Conservation (phyloP, 2,113 vertebrate species). For the Ariopsis seemanni region DNA sequence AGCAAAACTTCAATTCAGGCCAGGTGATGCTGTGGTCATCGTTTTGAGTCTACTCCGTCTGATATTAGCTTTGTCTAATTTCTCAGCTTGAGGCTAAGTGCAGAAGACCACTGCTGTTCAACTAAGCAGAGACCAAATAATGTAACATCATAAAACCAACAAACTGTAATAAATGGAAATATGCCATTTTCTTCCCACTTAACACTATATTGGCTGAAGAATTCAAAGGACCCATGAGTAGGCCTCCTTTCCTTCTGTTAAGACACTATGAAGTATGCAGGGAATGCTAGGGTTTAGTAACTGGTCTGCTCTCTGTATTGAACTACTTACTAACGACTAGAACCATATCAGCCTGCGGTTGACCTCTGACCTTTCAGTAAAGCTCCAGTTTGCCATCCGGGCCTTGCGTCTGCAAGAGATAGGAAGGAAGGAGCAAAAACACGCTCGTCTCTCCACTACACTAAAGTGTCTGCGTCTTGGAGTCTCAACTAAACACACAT, state of each 20-base stretch:
- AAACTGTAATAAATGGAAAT: conserved; percentile 73
- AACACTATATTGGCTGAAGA: conserved; percentile 90
- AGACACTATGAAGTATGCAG: conserved; percentile 91
- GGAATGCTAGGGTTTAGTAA: conserved; percentile 87
- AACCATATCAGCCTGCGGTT: conserved; percentile 51
- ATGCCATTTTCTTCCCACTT: conserved; percentile 78
- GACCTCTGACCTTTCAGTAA: conserved; percentile 67
- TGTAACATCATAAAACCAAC: conserved; percentile 67
- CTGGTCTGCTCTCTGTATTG: conserved; percentile 80
- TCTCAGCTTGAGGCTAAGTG: conserved; percentile 52
- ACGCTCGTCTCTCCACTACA: neutral
- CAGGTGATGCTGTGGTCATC: conserved; percentile 80
- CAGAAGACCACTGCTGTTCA: conserved; percentile 67
- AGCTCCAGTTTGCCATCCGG: conserved; percentile 71
- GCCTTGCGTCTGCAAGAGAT: conserved; percentile 34
- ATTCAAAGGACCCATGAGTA: conserved; percentile 66
- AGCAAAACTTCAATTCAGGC: conserved; percentile 72
- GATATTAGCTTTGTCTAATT: conserved; percentile 54
- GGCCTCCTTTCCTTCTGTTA: conserved; percentile 83
- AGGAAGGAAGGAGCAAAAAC: neutral
- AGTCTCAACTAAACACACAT: conserved; percentile 38
- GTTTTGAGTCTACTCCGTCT: conserved; percentile 64
- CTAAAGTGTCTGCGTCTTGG: conserved; percentile 40
- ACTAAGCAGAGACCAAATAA: conserved; percentile 77
- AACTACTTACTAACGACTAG: conserved; percentile 76